These are phyloP conservation scores for Petrocephalus sullivani DNA, from an alignment of 2,797 vertebrate species.

Conservation along the genomic window DNA sequence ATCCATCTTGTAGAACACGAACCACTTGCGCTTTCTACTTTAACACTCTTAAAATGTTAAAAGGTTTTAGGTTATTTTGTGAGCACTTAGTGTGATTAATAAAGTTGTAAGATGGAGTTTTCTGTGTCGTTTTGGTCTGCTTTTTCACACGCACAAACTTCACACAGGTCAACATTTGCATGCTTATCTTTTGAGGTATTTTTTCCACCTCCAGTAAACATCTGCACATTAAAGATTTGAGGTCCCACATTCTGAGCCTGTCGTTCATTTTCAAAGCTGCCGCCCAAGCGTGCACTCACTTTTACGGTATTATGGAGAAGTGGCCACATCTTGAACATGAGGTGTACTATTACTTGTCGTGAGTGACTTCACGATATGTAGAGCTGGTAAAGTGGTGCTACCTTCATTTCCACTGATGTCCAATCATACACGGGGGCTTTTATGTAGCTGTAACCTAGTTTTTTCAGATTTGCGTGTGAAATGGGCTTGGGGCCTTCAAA, in stretches of 20 bases:
- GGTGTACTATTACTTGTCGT: not conserved
- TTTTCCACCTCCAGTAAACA: not conserved
- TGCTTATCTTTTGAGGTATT: not conserved
- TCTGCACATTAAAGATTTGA: not conserved
- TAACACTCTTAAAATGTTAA: slow-evolving; percentile 50
- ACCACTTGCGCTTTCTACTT: slow-evolving; percentile 65
- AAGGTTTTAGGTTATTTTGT: slow-evolving; percentile 63
- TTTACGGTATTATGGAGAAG: not conserved
- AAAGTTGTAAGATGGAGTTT: slow-evolving; percentile 53
- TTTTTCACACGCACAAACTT: not conserved
- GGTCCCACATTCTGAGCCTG: not conserved
- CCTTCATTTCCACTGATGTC: not conserved
- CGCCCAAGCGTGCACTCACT: not conserved
- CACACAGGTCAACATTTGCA: not conserved
- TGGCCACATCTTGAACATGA: not conserved
- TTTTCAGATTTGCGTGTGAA: not conserved
- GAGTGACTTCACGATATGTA: not conserved
- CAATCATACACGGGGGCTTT: not conserved
- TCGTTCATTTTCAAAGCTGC: not conserved
- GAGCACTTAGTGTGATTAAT: slow-evolving; percentile 79
- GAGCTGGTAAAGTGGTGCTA: not conserved
- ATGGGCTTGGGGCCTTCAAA: not conserved
- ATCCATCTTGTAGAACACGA: slow-evolving; percentile 62
- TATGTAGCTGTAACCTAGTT: not conserved
- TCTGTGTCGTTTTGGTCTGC: slow-evolving; percentile 15